Evolutionary conservation across 2,797 vertebrate species (phyloP), one percentile per base, ranked within the genome.

Genomic region (Spinus pinus): DNA sequence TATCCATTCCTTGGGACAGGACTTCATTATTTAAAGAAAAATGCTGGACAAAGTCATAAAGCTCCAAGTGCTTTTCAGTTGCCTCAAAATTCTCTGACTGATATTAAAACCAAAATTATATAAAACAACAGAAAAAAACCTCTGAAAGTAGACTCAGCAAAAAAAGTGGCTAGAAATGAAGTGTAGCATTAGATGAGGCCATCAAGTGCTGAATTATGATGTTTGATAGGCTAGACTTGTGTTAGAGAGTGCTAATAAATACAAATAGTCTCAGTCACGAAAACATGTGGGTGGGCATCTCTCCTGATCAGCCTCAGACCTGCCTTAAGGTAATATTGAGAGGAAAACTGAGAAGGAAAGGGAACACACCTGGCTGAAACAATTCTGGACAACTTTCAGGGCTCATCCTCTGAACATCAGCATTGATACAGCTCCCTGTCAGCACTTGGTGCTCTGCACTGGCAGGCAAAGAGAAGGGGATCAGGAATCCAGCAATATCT

Each of bases 1-100:
- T 84, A 60, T 72, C 72, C 28, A 27, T 81, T 93, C 39, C 74
- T 80, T 71, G 77, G 49, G 24, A 67, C 13, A 22, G 60, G 60
- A 80, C 47, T 64, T 54, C 35, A 61, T 61, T 94, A 86, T 94
- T 95, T 81, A 85, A 95, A 95, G 79, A 73, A 61, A 94, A 74
- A 67, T 2, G 3, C 51, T 58, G 49, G 66, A 71, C 44, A 95
- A 86, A 57, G 86, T 81, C 9, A 1, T 87, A 60, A 97, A 95
- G 35, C 18, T 93, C 47, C 72, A 81, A 95, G 49, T 53, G 62
- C 35, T 88, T 92, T 60, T 93, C 88, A 87, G 56, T 60, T 84
- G 64, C 57, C 27, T 87, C 46, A 28, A 33, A 44, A 31, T 73
- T 95, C 62, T 69, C 37, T 61, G 25, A 31, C 6, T 73, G 73